Conservation (phyloP, 1,140 invertebrate genomes). For the Alviniconcha marisindica region DNA sequence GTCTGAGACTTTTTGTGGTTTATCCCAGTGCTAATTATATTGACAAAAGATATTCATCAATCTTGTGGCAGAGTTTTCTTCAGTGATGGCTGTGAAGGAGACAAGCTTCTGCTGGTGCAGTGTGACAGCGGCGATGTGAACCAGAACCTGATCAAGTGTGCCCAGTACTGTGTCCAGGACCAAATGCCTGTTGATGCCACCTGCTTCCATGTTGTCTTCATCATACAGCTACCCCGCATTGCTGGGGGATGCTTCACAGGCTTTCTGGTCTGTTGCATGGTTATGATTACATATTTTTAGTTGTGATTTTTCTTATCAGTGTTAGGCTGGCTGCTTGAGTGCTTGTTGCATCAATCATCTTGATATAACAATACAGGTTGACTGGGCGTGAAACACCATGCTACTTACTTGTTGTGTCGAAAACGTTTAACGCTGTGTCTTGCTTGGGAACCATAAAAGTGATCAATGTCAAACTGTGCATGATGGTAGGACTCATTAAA, state of each 20-base stretch:
- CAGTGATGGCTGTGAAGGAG: slow-evolving; percentile 35
- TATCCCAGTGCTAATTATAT: neutral
- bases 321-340: no score
- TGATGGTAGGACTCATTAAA: no score
- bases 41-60: neutral
- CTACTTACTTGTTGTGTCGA: no score
- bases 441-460: no score
- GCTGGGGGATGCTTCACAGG: slow-evolving; percentile 63
- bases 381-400: no score
- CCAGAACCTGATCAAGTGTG: slow-evolving; percentile 64
- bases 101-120: slow-evolving; percentile 65
- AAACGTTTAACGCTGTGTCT: no score
- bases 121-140: slow-evolving; percentile 68
- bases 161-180: slow-evolving; percentile 62
- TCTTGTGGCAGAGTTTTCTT: slow-evolving; percentile 51
- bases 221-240: slow-evolving; percentile 68
- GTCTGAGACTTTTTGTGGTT: neutral
- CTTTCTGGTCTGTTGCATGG: slow-evolving; percentile 61
- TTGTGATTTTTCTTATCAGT: no score
- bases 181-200: slow-evolving; percentile 47
- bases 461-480: no score
- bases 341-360: neutral
- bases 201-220: slow-evolving; percentile 59
- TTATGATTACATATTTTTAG: neutral
- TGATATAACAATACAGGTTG: no score